Percentiles rank a stretch among this genome's conserved stretches.
These are phyloP conservation scores for Thaumatotibia leucotreta DNA, from an alignment of 1,140 invertebrate genomes.

Conservation along the genomic window DNA sequence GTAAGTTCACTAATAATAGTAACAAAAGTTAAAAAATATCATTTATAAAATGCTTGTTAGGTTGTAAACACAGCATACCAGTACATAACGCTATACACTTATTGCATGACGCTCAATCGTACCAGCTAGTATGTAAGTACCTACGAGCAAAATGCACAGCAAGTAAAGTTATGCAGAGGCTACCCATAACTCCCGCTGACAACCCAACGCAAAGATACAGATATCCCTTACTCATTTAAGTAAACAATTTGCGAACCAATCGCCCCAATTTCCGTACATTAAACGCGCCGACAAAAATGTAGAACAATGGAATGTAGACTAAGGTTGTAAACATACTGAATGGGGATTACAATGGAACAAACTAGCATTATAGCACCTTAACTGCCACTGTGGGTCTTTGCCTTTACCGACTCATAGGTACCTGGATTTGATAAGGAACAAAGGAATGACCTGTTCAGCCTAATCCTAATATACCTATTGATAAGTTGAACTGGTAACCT, in stretches of 20 bases:
- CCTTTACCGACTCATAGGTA: slow-evolving; percentile 23
- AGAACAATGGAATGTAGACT: slow-evolving; percentile 33
- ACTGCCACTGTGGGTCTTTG: slow-evolving; percentile 47
- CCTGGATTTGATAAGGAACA: background rate
- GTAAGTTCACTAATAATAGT: too few species aligned
- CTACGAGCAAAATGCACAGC: too few species aligned
- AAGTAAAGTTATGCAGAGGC: too few species aligned
- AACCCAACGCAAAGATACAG: too few species aligned
- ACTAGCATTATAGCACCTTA: slow-evolving; percentile 46
- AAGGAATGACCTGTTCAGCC: background rate
- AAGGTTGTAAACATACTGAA: slow-evolving; percentile 35
- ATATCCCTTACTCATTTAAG: background rate
- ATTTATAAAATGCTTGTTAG: too few species aligned
- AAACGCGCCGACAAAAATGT: slow-evolving; percentile 38
- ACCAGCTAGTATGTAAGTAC: too few species aligned
- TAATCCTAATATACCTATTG: background rate
- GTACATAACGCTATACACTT: too few species aligned
- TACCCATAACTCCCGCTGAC: too few species aligned
- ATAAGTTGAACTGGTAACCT: slow-evolving; percentile 6
- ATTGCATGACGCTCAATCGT: too few species aligned
- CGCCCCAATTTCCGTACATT: slow-evolving; percentile 22
- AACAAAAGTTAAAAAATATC: too few species aligned
- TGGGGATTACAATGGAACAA: slow-evolving; percentile 40
- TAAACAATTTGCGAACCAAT: slow-evolving; percentile 4
- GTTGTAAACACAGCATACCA: too few species aligned